These are phyloP conservation scores for Tineola bisselliella DNA, from an alignment of 2,888 invertebrate species.

Conservation along the genomic window DNA sequence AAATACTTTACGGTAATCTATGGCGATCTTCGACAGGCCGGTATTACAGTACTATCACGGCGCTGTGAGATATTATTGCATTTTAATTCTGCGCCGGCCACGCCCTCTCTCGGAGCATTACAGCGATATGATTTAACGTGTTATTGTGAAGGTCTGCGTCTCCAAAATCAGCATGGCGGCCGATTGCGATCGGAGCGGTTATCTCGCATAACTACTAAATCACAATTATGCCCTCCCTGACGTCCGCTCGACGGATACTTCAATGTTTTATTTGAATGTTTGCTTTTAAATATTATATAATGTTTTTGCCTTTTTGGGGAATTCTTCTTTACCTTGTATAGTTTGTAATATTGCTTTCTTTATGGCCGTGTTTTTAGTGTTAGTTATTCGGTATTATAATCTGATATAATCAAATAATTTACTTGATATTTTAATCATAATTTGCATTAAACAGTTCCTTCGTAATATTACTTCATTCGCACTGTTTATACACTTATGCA, in stretches of 20 bases:
- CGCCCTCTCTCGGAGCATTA: slow-evolving; percentile 50
- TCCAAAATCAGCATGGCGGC: slow-evolving; percentile 27
- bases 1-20: slow-evolving; percentile 63
- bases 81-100: slow-evolving; percentile 57
- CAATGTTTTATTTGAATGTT: slow-evolving; percentile 17
- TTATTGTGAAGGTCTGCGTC: slow-evolving; percentile 35
- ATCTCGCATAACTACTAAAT: slow-evolving; percentile 13
- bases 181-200: neutral
- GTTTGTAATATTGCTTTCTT: neutral
- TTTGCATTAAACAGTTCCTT: too few relatives aligned
- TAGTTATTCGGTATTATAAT: too few relatives aligned
- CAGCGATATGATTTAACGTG: slow-evolving; percentile 55
- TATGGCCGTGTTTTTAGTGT: too few relatives aligned
- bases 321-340: neutral
- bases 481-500: too few relatives aligned
- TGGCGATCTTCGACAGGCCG: slow-evolving; percentile 55
- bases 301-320: neutral
- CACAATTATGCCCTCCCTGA: slow-evolving; percentile 13
- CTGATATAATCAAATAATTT: too few relatives aligned
- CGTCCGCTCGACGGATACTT: slow-evolving; percentile 15
- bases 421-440: too few relatives aligned
- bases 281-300: neutral
- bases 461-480: too few relatives aligned
- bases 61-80: slow-evolving; percentile 53
- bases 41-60: slow-evolving; percentile 41